Percentiles rank a stretch among this genome's conserved stretches.
These are phyloP conservation scores for Nasonia vitripennis DNA, from an alignment of 1,140 invertebrate species.

Conservation along the genomic window DNA sequence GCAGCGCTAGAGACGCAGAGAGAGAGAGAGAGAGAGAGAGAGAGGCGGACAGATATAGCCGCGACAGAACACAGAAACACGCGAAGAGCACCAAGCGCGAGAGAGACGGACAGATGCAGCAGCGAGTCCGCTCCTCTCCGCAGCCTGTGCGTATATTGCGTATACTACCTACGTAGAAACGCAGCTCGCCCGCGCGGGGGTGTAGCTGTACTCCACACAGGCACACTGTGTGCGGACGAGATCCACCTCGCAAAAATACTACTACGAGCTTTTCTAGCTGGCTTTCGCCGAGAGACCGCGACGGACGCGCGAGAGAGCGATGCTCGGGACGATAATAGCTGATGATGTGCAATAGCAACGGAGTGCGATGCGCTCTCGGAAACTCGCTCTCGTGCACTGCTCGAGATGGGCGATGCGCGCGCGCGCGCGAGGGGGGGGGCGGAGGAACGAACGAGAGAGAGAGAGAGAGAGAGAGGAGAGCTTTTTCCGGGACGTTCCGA, in stretches of 20 bases:
- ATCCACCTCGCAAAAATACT: neutral
- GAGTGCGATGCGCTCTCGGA: neutral
- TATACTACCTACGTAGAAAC: neutral
- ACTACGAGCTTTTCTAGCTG: neutral
- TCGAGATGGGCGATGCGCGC: neutral
- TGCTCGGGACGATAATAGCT: constrained; percentile 5
- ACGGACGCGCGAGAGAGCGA: neutral
- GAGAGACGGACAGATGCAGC: neutral
- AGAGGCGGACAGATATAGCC: neutral
- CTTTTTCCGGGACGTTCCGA: neutral
- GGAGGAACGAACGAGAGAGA: neutral
- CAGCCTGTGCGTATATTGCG: neutral
- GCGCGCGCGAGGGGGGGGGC: neutral
- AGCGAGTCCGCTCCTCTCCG: neutral
- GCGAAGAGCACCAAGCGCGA: neutral
- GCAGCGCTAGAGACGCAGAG: neutral
- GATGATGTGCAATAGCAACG: neutral
- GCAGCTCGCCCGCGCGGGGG: neutral
- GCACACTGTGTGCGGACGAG: neutral
- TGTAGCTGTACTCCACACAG: neutral
- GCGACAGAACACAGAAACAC: neutral
- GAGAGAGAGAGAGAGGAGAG: neutral
- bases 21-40: neutral
- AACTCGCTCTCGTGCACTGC: neutral
- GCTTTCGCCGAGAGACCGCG: neutral